Conservation (phyloP, 2,888 invertebrate species). For the Drosophila robusta region DNA sequence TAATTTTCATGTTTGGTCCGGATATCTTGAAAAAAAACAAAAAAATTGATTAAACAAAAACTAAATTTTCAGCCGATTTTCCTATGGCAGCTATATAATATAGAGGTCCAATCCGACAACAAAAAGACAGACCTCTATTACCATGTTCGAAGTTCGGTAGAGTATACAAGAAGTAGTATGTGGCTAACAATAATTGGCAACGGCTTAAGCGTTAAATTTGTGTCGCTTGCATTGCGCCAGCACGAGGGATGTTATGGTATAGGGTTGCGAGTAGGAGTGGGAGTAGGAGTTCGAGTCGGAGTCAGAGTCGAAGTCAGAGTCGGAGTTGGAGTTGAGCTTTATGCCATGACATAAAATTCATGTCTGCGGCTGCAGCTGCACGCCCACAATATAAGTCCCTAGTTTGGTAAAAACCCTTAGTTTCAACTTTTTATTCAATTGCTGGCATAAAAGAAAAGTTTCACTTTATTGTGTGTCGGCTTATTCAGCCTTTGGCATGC, state of each 20-base stretch:
- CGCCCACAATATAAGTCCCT: constrained; percentile 14
- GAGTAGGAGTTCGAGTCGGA: neutral
- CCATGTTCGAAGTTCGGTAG: too few species aligned
- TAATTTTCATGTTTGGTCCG: too few species aligned
- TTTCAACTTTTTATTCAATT: constrained; percentile 62
- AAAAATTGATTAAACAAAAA: too few species aligned
- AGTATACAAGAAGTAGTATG: neutral
- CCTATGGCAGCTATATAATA: too few species aligned
- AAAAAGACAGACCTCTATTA: too few species aligned
- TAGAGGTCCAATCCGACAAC: too few species aligned
- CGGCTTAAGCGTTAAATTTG: constrained; percentile 46
- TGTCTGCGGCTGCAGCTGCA: constrained; percentile 3
- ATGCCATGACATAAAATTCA: constrained; percentile 58
- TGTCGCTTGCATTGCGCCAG: neutral
- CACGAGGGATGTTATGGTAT: constrained; percentile 1
- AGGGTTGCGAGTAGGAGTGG: neutral
- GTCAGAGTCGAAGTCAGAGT: neutral
- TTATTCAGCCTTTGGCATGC: too few species aligned
- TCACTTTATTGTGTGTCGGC: constrained; percentile 41
- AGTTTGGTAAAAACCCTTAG: constrained; percentile 14
- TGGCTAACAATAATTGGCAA: constrained; percentile 58
- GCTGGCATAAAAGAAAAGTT: constrained; percentile 57
- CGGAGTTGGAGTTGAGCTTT: constrained; percentile 30
- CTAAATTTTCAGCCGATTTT: too few species aligned
- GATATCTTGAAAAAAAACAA: too few species aligned